Base-by-base conservation (phyloP, 2,113 vertebrate species). In the Myotis davidii region DNA sequence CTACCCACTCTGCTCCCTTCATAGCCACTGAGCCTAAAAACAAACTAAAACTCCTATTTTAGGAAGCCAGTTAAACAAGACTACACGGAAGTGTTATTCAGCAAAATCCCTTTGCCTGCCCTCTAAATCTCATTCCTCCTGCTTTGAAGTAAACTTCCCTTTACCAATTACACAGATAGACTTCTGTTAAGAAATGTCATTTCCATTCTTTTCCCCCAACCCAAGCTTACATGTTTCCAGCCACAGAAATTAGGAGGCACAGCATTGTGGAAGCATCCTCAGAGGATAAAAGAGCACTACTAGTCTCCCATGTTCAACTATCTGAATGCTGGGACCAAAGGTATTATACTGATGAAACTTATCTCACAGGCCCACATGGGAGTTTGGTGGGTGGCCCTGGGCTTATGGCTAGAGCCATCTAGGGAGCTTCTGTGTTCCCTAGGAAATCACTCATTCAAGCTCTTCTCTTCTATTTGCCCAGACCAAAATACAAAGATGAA, bases 181-280 rank as follows among this genome's bases (percentile, higher is more conserved):
- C 20, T 85, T 92, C 9, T 78, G 9, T 9, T n/a, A 16, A 78
- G 73, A 6, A 4, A 93, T 52, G 25, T 20, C 16, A 45, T 85
- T 61, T 37, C 0, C 6, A 42, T 45, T 32, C 16, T 17, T 2
- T 67, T 81, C 50, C 12, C 50, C 6, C 13, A 65, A 16, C 21
- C n/a, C 67, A 94, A 88, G 96, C 95, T 97, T 83, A 96, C 97
- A 50, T 77, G 91, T 69, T 18, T 85, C 32, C 34, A 16, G 34
- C 6, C 90, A 34, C 64, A 74, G 83, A 54, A 77, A 52, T 14
- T 25, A 83, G 37, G 90, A 92, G 61, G 6, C 21, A 20, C 27
- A n/a, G 48, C 50, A 42, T n/a, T 74, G 25, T 45, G 27, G 56
- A 87, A 83, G 17, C 39, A 82, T 45, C 67, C 4, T 93, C 27